Evolutionary conservation across 2,888 invertebrate species (phyloP).

Genomic region (Eudasyphora cyanicolor): DNA sequence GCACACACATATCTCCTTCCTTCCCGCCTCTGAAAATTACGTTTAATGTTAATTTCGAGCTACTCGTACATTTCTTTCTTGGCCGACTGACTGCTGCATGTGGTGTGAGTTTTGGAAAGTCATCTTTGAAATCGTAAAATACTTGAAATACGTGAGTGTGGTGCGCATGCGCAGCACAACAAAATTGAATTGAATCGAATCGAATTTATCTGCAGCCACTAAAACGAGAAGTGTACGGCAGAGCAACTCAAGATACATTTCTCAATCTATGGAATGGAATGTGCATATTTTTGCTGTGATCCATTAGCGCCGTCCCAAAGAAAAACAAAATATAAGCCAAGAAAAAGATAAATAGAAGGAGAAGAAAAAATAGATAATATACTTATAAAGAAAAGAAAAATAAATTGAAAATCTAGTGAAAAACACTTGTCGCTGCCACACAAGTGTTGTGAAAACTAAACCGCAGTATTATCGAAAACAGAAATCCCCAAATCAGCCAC

Average conservation of each 20-base stretch:
- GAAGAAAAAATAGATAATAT: not conserved
- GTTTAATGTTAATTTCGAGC: not conserved
- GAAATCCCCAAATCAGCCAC: not conserved
- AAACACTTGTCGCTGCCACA: conserved; percentile 33
- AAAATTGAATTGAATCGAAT: too few relatives aligned
- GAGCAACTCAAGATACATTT: conserved; percentile 2
- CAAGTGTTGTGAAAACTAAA: conserved; percentile 18
- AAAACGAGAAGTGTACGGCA: not conserved
- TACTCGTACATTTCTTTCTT: not conserved
- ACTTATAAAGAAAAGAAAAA: not conserved
- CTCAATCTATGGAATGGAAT: not conserved
- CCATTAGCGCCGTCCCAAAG: not conserved
- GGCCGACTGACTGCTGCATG: not conserved
- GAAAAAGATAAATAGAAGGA: not conserved
- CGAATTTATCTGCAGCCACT: not conserved
- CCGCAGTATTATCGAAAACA: not conserved
- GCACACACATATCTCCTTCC: too few relatives aligned
- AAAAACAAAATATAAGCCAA: not conserved
- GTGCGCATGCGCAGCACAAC: not conserved
- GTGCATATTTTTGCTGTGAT: conserved; percentile 36
- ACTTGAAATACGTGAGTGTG: not conserved
- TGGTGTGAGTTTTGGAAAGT: conserved; percentile 9
- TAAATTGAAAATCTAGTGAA: conserved; percentile 29
- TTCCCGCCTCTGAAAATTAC: too few relatives aligned
- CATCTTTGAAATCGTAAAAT: too few relatives aligned